These are phyloP conservation scores for Thecophora atra DNA, from an alignment of 2,888 invertebrate species.

Conservation along the genomic window DNA sequence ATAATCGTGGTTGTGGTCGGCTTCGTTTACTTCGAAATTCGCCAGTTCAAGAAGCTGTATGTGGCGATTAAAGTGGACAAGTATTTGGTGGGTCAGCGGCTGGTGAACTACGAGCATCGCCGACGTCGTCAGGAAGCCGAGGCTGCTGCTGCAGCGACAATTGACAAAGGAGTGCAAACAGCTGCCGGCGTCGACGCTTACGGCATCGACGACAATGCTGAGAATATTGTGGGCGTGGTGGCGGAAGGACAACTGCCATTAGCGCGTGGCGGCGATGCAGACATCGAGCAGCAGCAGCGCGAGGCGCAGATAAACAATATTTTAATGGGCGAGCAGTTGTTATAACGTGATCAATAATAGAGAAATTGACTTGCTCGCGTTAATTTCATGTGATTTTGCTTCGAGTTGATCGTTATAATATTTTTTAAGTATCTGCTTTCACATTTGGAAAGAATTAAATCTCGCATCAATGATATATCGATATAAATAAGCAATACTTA, in stretches of 20 bases:
- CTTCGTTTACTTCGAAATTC: conserved; percentile 84
- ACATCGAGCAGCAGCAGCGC: conserved; percentile 38
- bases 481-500: too few relatives aligned
- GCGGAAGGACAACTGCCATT: conserved; percentile 32
- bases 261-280: conserved; percentile 40
- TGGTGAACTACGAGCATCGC: conserved; percentile 96
- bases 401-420: neutral
- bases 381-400: neutral
- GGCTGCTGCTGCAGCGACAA: conserved; percentile 49
- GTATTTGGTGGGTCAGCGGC: conserved; percentile 93
- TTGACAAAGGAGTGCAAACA: conserved; percentile 39
- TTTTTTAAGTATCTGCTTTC: neutral
- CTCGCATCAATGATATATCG: neutral
- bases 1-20: conserved; percentile 74
- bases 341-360: conserved; percentile 11
- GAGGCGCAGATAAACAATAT: conserved; percentile 37
- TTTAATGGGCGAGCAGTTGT: conserved; percentile 32
- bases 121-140: conserved; percentile 69
- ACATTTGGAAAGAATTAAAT: neutral
- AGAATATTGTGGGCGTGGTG: conserved; percentile 35
- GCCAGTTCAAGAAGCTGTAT: conserved; percentile 92
- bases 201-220: neutral
- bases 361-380: too few relatives aligned
- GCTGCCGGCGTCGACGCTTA: conserved; percentile 39
- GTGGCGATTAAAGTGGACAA: conserved; percentile 99